Evolutionary conservation across 2,888 invertebrate genomes (phyloP), one percentile per base, ranked within the genome.

Genomic region (Blera fallax): DNA sequence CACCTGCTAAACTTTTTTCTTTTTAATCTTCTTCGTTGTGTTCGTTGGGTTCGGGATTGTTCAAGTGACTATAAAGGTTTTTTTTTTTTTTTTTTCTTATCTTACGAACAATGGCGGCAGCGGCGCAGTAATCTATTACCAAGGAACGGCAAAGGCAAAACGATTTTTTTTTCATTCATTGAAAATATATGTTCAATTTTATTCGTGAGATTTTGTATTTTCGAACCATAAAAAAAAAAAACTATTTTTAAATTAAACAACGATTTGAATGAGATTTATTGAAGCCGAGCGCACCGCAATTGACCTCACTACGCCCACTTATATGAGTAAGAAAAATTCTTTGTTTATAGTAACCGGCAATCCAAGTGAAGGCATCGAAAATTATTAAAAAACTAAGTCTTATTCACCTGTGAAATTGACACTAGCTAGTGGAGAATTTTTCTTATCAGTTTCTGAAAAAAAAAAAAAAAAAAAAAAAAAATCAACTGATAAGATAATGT

Each of bases 401-500:
- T 40, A 74, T 54, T 85, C 81, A 85, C 85, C 85, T 85, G 85
- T 80, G 24, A 54, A 24, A 65, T 56, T 40, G 16, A 67, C 60
- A 60, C 43, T 45, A 78, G 65, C 21, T 29, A 24, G 69, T 72
- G 58, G 76, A 81, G 85, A 72, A 52, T 48, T 67, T 27, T 67
- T 18, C 52, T 85, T 81, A 85, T 85, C 85, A 70, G 64, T 29
- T 70, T 52, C 60, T 60, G 27, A 74, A 24, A 24, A 24, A 24
- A 24, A 24, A 24, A 24, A 24, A 24, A 24, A 24, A 24, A 24
- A 24, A 24, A 24, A 24, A 24, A 24, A 24, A 50, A 56, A 48
- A 73, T 72, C 52, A 18, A 52, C 52, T 77, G 85, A 85, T 85
- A 77, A 85, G 84, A 80, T 85, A 76, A 40, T 64, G 64, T 34